These are phyloP conservation scores for Odontocerum albicorne DNA, from an alignment of 2,888 invertebrate genomes.

Conservation along the genomic window DNA sequence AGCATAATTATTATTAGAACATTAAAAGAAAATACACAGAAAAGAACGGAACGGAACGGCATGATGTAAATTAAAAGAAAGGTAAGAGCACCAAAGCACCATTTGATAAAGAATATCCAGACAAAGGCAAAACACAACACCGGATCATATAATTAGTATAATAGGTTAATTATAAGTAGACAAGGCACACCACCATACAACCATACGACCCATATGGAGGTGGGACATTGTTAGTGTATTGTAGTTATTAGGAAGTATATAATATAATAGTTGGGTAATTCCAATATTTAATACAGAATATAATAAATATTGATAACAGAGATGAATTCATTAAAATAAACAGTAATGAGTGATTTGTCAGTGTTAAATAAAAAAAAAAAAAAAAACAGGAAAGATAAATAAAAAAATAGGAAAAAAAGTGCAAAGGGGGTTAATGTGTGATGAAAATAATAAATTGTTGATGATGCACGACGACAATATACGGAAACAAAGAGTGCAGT, in stretches of 20 bases:
- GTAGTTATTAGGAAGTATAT: too few relatives aligned
- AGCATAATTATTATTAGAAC: neutral
- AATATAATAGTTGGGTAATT: too few relatives aligned
- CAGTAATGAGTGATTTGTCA: too few relatives aligned
- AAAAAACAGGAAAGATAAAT: too few relatives aligned
- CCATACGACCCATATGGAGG: too few relatives aligned
- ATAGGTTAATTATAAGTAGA: slow-evolving; percentile 11
- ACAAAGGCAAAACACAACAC: slow-evolving; percentile 39
- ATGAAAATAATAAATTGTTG: slow-evolving; percentile 10
- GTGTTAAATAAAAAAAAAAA: slow-evolving; percentile 17
- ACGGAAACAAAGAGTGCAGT: slow-evolving; percentile 11
- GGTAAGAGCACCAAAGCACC: slow-evolving; percentile 24
- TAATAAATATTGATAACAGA: slow-evolving; percentile 2
- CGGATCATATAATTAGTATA: slow-evolving; percentile 11
- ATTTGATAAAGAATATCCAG: slow-evolving; percentile 31
- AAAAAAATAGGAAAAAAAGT: slow-evolving; percentile 4
- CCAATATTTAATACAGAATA: neutral
- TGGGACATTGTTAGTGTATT: too few relatives aligned
- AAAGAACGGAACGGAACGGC: slow-evolving; percentile 15
- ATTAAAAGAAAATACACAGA: slow-evolving; percentile 19
- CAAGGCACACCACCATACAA: too few relatives aligned
- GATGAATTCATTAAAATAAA: too few relatives aligned
- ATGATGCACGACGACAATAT: slow-evolving; percentile 3
- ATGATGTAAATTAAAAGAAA: slow-evolving; percentile 12
- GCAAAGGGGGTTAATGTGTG: neutral